phyloP scores from a whole-genome alignment of 2,888 invertebrate genomes.

The Cephalotes varians region DNA sequence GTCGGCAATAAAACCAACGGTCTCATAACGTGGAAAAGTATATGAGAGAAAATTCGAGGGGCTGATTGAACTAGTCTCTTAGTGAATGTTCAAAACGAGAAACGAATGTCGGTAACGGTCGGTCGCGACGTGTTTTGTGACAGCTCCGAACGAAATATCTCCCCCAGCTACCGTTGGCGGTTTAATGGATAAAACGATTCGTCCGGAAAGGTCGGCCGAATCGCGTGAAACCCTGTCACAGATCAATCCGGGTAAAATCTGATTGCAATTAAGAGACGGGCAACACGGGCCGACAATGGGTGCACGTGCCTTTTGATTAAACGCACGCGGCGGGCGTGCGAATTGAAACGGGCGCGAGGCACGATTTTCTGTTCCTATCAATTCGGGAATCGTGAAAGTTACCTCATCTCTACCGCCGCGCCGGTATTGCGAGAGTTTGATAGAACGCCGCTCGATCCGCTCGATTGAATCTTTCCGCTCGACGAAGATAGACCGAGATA shows the following conservation, averaged over 20 bases:
- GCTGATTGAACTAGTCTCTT: conserved; percentile 7
- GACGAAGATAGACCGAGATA: neutral
- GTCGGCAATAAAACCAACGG: neutral
- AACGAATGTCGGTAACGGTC: conserved; percentile 14
- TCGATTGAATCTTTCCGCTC: conserved; percentile 26
- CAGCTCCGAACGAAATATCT: conserved; percentile 42
- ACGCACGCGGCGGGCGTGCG: conserved; percentile 51
- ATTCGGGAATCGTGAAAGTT: conserved; percentile 51
- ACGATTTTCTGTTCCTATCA: conserved; percentile 54
- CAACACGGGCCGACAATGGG: conserved; percentile 32
- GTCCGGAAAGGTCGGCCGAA: conserved; percentile 47
- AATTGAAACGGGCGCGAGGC: conserved; percentile 53
- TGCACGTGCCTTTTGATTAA: conserved; percentile 54
- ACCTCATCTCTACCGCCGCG: conserved; percentile 35
- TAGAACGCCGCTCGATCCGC: conserved; percentile 23
- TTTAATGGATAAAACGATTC: conserved; percentile 59
- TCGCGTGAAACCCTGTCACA: conserved; percentile 51
- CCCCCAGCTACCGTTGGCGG: neutral
- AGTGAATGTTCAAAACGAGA: conserved; percentile 23
- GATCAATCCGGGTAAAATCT: conserved; percentile 56
- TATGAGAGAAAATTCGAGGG: neutral
- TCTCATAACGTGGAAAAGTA: neutral
- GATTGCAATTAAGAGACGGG: conserved; percentile 63
- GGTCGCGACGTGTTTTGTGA: conserved; percentile 31
- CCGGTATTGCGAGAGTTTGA: conserved; percentile 40